phyloP scores from a whole-genome alignment of 2,113 vertebrate genomes.

The Protobothrops mucrosquamatus region DNA sequence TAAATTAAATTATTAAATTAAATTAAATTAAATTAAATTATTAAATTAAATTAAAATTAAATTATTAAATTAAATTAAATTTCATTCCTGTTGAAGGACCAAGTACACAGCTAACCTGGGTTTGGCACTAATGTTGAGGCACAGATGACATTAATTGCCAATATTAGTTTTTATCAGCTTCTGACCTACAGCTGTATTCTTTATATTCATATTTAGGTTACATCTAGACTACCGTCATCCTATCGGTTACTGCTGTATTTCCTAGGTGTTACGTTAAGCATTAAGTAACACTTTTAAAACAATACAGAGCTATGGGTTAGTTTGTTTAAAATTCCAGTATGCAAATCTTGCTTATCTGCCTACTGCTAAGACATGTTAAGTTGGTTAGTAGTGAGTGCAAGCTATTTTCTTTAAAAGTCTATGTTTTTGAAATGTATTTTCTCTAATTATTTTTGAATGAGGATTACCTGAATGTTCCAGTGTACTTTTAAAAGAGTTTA shows the following conservation, averaged over 20 bases:
- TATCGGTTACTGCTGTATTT: neutral
- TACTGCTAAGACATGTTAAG: neutral
- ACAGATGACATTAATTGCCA: neutral
- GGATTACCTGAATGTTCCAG: neutral
- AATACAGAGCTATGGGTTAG: neutral
- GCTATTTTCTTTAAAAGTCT: neutral
- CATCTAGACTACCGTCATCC: neutral
- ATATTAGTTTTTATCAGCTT: neutral
- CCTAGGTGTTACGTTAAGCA: neutral
- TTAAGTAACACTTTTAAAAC: neutral
- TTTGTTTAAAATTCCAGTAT: neutral
- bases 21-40: no score
- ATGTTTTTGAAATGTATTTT: neutral
- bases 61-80: no score
- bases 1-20: no score
- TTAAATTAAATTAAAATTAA: no score
- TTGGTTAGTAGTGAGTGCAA: neutral
- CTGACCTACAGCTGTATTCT: neutral
- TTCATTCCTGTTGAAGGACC: neutral
- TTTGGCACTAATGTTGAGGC: neutral
- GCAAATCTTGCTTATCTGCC: neutral
- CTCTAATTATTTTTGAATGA: neutral
- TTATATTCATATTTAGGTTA: neutral
- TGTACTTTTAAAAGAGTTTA: neutral
- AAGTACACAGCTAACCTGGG: neutral